Evolutionary conservation across 1,140 invertebrate species (phyloP).

Genomic region (Saxidomus purpurata): DNA sequence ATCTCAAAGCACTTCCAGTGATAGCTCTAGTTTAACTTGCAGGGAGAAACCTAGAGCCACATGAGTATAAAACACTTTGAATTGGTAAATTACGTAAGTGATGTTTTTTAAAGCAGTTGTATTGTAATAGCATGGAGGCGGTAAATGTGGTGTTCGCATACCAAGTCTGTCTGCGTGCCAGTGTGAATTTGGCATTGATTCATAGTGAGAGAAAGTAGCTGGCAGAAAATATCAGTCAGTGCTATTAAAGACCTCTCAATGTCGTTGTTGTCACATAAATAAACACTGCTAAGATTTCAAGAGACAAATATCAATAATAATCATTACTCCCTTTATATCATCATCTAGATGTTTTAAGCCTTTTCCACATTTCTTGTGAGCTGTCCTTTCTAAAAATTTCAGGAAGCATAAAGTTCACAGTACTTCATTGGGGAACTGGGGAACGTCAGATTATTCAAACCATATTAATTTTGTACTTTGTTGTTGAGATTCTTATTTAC

Average conservation of each 20-base stretch:
- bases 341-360: background rate
- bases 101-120: background rate
- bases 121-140: background rate
- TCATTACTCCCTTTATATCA: background rate
- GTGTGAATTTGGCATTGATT: slow-evolving; percentile 15
- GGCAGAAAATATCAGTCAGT: background rate
- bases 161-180: background rate
- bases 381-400: no score
- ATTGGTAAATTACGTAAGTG: no score
- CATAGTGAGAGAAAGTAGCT: background rate
- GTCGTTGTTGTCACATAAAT: background rate
- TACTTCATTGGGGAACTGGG: no score
- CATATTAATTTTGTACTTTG: no score
- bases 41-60: no score
- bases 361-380: no score
- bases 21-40: no score
- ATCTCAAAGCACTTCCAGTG: no score
- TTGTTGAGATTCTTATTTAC: no score
- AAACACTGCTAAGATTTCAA: background rate
- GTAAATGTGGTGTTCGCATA: background rate
- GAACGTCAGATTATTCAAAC: no score
- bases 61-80: no score
- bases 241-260: slow-evolving; percentile 13
- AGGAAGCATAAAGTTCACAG: no score
- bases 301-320: background rate